Base-by-base conservation (phyloP, 2,113 vertebrate genomes). In the Halichoerus grypus region DNA sequence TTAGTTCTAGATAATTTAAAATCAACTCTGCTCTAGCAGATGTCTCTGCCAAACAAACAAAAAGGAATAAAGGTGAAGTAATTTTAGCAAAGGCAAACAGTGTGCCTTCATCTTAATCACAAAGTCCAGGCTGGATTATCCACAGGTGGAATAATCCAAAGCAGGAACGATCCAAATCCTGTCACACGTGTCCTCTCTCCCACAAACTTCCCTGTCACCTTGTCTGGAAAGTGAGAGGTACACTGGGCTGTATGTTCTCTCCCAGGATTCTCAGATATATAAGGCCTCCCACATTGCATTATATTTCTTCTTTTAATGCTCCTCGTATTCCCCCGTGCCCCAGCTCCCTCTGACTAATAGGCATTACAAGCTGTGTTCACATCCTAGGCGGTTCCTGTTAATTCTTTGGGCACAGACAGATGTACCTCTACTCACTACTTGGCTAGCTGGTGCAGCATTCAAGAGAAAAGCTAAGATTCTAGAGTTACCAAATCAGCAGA, bases 1-100 rank as follows among this genome's bases (percentile, higher is more conserved):
- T 51, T 31, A 63, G 15, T 59, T 90, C 77, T 72, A 83, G 87
- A 91, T 90, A 95, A 74, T 19, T 84, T 95, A 81, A 88, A 95
- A 83, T 85, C 16, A 81, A 85, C 49, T 92, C 80, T 72, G 19
- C 59, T 81, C n/a, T 97, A 65, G 28, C 33, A 39, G 59, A 69
- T 55, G 53, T 93, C 76, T 71, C 16, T 67, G 18, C 79, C 91
- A 15, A 63, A 63, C 42, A 95, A 63, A 51, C 5, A 49, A 8
- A 94, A 91, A 94, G 39, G 67, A 77, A 22, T 63, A 61, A 96
- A 67, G 19, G 28, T n/a, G 63, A 87, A 77, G 61, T 90, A 19
- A 65, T 16, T 95, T 63, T 72, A 79, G 15, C 67, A 42, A 74
- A 49, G 31, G 39, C 26, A 88, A 96, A 91, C 49, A 80, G 5